Conservation (phyloP, 2,888 invertebrate genomes). For the Seladonia tumulorum region DNA sequence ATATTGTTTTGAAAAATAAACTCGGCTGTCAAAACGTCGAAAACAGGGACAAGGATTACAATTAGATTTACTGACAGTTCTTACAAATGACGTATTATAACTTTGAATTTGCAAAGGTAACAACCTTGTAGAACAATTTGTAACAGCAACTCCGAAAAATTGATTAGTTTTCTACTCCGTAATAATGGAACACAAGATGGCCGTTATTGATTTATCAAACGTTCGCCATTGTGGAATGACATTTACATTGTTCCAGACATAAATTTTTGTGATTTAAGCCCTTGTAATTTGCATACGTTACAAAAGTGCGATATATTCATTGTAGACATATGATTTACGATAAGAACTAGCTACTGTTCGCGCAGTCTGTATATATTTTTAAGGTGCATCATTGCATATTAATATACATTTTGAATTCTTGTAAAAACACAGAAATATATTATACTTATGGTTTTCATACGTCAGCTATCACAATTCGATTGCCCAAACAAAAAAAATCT, state of each 20-base stretch:
- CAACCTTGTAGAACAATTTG: neutral
- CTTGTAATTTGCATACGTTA: neutral
- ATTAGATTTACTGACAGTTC: neutral
- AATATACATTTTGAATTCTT: neutral
- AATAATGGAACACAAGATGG: conserved; percentile 60
- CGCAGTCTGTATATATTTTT: neutral
- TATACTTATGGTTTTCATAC: neutral
- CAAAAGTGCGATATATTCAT: neutral
- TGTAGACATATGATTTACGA: neutral
- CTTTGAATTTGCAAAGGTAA: neutral
- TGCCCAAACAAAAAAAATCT: neutral
- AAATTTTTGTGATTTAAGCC: neutral
- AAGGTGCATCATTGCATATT: neutral
- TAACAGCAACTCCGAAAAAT: neutral
- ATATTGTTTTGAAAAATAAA: neutral
- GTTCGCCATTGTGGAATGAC: conserved; percentile 32
- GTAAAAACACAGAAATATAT: neutral
- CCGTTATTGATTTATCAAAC: conserved; percentile 42
- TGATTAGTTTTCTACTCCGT: conserved; percentile 26
- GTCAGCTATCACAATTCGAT: neutral
- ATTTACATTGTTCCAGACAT: neutral
- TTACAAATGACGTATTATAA: neutral
- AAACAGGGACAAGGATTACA: neutral
- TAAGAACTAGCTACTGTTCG: neutral
- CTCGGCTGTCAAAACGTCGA: neutral